Percentiles rank a stretch among this genome's conserved stretches.
phyloP scores from a whole-genome alignment of 2,797 vertebrate genomes.

The Acanthurus tractus region DNA sequence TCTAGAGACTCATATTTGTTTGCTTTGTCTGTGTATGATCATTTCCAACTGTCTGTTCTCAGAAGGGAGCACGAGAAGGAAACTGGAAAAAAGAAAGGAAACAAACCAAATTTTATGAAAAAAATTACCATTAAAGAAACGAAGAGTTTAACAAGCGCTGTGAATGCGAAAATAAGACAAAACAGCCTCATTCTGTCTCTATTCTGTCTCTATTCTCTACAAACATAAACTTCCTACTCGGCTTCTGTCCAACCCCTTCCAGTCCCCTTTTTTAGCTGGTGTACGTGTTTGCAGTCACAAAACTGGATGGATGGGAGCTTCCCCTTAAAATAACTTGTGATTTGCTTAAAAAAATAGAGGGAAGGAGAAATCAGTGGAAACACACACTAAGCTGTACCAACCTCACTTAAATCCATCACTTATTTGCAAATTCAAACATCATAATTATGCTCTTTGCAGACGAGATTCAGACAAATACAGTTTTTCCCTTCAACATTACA shows the following conservation, averaged over 20 bases:
- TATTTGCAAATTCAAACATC: slow-evolving; percentile 8
- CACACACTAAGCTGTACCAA: slow-evolving; percentile 2
- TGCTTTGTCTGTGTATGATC: neutral
- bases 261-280: slow-evolving; percentile 16
- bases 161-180: slow-evolving; percentile 13
- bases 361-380: slow-evolving; percentile 19
- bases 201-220: slow-evolving; percentile 31
- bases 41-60: neutral
- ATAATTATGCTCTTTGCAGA: slow-evolving; percentile 10
- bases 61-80: neutral
- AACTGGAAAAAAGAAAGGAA: neutral
- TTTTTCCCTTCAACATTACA: neutral
- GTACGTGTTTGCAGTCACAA: slow-evolving; percentile 60
- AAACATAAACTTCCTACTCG: slow-evolving; percentile 54
- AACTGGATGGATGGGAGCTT: slow-evolving; percentile 20
- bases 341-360: neutral
- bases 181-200: slow-evolving; percentile 21
- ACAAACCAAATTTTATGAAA: neutral
- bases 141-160: neutral
- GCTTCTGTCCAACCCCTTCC: slow-evolving; percentile 42
- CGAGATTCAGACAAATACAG: slow-evolving; percentile 12
- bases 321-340: neutral
- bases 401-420: neutral
- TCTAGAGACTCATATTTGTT: neutral
- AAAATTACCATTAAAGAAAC: neutral